phyloP scores from a whole-genome alignment of 2,888 invertebrate genomes.

The Synanthedon tipuliformis region DNA sequence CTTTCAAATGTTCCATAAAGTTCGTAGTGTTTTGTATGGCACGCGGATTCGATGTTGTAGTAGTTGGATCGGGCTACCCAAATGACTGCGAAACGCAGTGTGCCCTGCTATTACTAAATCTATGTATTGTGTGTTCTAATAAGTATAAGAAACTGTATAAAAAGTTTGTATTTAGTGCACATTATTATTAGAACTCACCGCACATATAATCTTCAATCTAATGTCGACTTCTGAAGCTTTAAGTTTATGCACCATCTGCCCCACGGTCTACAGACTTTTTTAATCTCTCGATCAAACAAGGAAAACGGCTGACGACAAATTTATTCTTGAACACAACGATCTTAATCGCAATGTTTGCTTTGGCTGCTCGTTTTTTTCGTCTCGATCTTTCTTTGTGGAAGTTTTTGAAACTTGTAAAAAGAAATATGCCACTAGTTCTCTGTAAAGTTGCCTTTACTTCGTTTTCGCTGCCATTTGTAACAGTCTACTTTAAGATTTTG shows the following conservation, averaged over 20 bases:
- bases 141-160: no score
- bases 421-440: neutral
- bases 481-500: neutral
- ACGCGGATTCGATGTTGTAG: no score
- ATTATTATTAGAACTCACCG: no score
- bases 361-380: conserved; percentile 19
- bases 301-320: conserved; percentile 47
- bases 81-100: no score
- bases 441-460: neutral
- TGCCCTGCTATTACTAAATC: no score
- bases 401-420: neutral
- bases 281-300: conserved; percentile 62
- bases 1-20: no score
- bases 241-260: conserved; percentile 44
- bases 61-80: no score
- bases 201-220: neutral
- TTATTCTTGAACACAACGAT: conserved; percentile 54
- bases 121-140: no score
- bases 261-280: conserved; percentile 32
- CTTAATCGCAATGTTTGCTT: conserved; percentile 29
- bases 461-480: neutral
- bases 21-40: no score
- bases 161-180: no score
- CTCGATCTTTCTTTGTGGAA: conserved; percentile 2
- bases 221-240: conserved; percentile 11